Conservation (phyloP, 2,888 invertebrate species). For the Rhimphoctona megacephalus region DNA sequence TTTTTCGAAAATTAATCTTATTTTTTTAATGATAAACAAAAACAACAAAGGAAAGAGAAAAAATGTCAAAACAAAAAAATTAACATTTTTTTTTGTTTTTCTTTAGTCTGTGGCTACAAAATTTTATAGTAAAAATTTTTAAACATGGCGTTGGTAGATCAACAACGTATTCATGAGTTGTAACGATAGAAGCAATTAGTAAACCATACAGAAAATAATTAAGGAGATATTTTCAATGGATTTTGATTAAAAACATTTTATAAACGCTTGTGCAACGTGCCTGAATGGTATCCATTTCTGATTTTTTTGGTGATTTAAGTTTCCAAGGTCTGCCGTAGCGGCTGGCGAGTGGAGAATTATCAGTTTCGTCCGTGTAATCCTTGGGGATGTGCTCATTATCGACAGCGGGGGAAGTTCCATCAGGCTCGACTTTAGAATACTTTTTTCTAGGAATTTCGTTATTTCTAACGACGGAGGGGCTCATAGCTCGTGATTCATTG, state of each 20-base stretch:
- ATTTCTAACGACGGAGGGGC: constrained; percentile 34
- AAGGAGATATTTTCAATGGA: background rate
- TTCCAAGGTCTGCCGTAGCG: constrained; percentile 88
- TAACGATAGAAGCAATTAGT: background rate
- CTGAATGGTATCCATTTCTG: constrained; percentile 71
- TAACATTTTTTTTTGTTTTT: too few relatives aligned
- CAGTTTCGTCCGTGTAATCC: constrained; percentile 12
- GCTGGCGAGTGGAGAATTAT: constrained; percentile 82
- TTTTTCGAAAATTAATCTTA: background rate
- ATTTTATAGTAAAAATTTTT: background rate
- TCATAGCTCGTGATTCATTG: constrained; percentile 51
- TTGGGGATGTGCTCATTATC: background rate
- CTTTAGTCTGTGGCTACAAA: background rate
- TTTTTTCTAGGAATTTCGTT: constrained; percentile 29
- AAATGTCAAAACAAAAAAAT: too few relatives aligned
- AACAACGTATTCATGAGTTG: background rate
- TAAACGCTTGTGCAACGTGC: constrained; percentile 64
- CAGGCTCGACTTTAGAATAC: background rate
- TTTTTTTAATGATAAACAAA: background rate
- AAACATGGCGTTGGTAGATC: constrained; percentile 3
- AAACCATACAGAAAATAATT: background rate
- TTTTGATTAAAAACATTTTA: background rate
- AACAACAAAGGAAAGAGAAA: background rate
- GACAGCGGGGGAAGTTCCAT: background rate
- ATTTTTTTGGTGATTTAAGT: constrained; percentile 82